Conservation (phyloP, 1,140 invertebrate species). For the Dinoponera quadriceps region DNA sequence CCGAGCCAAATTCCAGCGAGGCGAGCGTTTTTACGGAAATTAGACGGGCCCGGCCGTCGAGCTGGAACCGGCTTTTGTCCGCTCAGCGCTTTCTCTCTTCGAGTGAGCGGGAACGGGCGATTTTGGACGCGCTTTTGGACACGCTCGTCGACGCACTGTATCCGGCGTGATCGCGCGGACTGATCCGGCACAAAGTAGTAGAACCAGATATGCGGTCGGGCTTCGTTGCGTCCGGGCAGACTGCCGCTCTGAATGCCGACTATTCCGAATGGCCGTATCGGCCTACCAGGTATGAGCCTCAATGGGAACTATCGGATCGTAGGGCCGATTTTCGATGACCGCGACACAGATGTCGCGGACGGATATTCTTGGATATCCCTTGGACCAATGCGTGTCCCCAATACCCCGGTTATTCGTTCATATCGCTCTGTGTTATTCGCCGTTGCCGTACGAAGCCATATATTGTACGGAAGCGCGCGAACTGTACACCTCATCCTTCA, state of each 20-base stretch:
- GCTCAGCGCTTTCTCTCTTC: conserved; percentile 23
- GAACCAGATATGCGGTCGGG: conserved; percentile 52
- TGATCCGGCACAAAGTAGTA: conserved; percentile 61
- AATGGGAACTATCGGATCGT: conserved; percentile 50
- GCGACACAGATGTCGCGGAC: conserved; percentile 34
- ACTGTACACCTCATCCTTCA: too few relatives aligned
- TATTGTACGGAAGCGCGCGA: neutral
- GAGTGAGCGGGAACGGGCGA: neutral
- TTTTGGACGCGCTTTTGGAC: conserved; percentile 39
- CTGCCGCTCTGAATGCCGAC: conserved; percentile 49
- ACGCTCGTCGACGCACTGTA: neutral
- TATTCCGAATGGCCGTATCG: conserved; percentile 58
- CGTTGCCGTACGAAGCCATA: neutral
- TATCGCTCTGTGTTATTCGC: neutral
- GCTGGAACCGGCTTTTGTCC: conserved; percentile 41
- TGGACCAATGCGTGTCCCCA: neutral
- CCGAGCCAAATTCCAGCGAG: conserved; percentile 49
- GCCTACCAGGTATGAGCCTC: conserved; percentile 58
- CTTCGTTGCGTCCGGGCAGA: conserved; percentile 55
- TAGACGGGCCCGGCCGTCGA: conserved; percentile 33
- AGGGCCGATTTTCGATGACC: conserved; percentile 55
- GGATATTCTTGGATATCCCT: conserved; percentile 50
- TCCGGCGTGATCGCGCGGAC: conserved; percentile 46
- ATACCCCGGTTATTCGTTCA: conserved; percentile 27
- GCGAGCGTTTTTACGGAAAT: conserved; percentile 49